Conservation (phyloP, 2,888 invertebrate species). For the Crioceris asparagi region DNA sequence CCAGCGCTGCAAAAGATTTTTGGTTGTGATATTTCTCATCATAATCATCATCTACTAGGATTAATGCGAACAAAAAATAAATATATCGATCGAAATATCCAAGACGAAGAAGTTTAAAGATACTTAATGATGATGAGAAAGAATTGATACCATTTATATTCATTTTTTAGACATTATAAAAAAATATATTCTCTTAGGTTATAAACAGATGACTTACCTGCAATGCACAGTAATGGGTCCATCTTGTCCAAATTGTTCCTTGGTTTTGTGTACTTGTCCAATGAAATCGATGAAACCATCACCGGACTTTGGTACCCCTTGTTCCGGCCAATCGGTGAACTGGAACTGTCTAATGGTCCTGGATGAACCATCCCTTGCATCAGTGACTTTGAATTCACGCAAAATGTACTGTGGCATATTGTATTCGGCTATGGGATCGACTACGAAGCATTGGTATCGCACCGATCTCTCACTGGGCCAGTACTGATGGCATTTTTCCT, state of each 20-base stretch:
- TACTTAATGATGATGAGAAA: too few species aligned
- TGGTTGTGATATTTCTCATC: too few species aligned
- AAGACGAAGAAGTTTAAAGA: too few species aligned
- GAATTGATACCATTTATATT: too few species aligned
- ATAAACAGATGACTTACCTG: conserved; percentile 48
- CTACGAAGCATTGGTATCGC: conserved; percentile 94
- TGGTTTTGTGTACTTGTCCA: conserved; percentile 98
- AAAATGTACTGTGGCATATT: conserved; percentile 99
- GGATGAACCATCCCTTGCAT: conserved; percentile 93
- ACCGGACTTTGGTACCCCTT: conserved; percentile 93
- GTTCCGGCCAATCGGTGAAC: conserved; percentile 94
- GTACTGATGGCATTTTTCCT: conserved; percentile 99
- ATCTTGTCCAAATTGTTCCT: conserved; percentile 98
- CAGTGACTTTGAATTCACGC: conserved; percentile 97
- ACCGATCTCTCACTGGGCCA: conserved; percentile 98
- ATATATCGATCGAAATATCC: too few species aligned
- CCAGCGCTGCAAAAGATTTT: conserved; percentile 69
- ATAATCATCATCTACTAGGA: too few species aligned
- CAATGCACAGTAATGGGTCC: conserved; percentile 99
- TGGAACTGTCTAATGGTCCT: conserved; percentile 94
- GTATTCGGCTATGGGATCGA: conserved; percentile 98
- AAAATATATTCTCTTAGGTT: too few species aligned
- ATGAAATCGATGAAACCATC: conserved; percentile 99
- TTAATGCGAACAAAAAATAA: too few species aligned
- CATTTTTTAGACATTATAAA: too few species aligned